Evolutionary conservation across 2,888 invertebrate genomes (phyloP).

Genomic region (Phyto melanocephala): DNA sequence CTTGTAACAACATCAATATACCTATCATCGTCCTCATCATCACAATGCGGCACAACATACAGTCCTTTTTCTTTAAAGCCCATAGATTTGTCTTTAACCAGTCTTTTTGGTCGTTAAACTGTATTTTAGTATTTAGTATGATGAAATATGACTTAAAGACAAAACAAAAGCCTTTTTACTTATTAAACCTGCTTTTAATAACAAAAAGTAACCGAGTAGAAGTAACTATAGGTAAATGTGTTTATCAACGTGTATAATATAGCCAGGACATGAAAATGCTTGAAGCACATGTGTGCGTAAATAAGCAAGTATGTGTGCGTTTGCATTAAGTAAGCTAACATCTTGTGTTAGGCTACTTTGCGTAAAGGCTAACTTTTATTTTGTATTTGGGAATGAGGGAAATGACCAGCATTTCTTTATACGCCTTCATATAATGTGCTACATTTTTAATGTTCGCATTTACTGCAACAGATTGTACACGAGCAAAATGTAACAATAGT

Average conservation of each 20-base stretch:
- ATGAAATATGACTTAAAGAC: constrained; percentile 44
- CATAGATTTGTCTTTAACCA: background rate
- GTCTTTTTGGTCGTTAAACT: background rate
- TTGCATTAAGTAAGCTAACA: background rate
- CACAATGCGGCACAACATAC: background rate
- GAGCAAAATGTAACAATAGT: background rate
- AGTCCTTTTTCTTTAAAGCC: constrained; percentile 26
- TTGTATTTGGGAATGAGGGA: background rate
- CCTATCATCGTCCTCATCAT: constrained; percentile 3
- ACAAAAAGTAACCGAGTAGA: background rate
- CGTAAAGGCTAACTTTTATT: background rate
- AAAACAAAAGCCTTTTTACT: constrained; percentile 27
- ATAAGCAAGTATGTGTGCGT: background rate
- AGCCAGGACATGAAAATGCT: background rate
- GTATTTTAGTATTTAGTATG: background rate
- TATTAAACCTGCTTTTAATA: constrained; percentile 35
- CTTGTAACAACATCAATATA: constrained; percentile 29
- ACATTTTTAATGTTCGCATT: background rate
- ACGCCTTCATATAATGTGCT: background rate
- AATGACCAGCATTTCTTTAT: background rate
- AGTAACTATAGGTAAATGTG: background rate
- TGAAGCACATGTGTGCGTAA: background rate
- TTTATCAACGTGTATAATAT: background rate
- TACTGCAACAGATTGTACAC: background rate
- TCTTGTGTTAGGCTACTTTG: background rate